phyloP scores from a whole-genome alignment of 1,140 invertebrate genomes.

The Ceratina calcarata region DNA sequence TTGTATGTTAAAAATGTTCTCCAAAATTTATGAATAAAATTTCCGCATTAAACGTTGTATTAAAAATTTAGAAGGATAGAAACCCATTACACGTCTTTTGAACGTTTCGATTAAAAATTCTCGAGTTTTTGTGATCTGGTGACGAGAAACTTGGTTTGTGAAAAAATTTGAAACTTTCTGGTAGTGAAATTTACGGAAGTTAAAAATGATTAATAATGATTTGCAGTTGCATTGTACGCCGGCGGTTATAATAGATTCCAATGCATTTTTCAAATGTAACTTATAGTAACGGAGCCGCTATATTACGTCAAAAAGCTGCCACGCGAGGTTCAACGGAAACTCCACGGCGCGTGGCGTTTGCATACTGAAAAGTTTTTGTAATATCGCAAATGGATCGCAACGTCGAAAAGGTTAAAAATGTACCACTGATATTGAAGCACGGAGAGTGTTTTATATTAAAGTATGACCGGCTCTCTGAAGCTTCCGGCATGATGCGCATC shows the following conservation, averaged over 20 bases:
- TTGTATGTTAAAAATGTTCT: conserved; percentile 9
- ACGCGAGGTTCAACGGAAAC: conserved; percentile 2
- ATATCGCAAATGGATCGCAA: conserved; percentile 26
- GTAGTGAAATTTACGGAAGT: too few species aligned
- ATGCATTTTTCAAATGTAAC: conserved; percentile 16
- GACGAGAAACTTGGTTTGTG: too few species aligned
- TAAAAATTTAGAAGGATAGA: too few species aligned
- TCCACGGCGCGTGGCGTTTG: background rate
- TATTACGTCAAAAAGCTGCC: conserved; percentile 5
- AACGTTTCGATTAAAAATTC: too few species aligned
- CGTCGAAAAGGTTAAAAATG: conserved; percentile 26
- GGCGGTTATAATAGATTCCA: background rate
- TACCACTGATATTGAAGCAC: conserved; percentile 2
- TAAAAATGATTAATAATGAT: too few species aligned
- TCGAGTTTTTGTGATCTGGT: too few species aligned
- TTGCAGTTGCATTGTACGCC: too few species aligned
- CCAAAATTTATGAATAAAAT: background rate
- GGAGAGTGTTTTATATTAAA: conserved; percentile 19
- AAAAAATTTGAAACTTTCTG: too few species aligned
- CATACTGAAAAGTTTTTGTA: conserved; percentile 31
- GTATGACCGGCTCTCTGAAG: background rate
- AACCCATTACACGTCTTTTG: too few species aligned
- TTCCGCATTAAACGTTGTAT: background rate
- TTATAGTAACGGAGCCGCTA: background rate
- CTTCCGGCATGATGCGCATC: too few species aligned